Evolutionary conservation across 2,113 vertebrate genomes (phyloP).

Genomic region (Ramphastos sulfuratus): DNA sequence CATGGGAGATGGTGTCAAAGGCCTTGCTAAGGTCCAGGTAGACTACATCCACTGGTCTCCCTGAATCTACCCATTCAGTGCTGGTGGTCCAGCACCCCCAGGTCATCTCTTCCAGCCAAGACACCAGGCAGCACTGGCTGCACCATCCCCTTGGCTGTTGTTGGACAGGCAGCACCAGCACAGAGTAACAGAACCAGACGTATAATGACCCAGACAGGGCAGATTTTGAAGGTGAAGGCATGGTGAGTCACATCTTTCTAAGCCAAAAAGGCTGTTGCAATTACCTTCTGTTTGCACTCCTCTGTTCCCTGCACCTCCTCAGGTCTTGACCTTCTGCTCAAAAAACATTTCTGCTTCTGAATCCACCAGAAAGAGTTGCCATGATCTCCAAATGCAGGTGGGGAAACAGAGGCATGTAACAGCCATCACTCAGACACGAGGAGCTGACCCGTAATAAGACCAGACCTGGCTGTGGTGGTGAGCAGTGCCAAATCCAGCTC

Average conservation of each 20-base stretch:
- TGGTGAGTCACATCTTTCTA: not conserved
- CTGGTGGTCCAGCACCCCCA: not conserved
- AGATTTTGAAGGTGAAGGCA: not conserved
- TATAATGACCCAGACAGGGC: not conserved
- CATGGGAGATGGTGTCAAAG: too few species aligned
- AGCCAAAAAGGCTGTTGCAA: not conserved
- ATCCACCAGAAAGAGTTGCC: not conserved
- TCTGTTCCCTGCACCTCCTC: not conserved
- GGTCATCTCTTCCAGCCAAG: not conserved
- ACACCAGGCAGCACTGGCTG: not conserved
- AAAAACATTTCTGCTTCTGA: not conserved
- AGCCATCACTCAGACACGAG: not conserved
- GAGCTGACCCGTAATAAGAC: not conserved
- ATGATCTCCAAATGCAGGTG: not conserved
- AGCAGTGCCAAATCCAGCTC: not conserved
- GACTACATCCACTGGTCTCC: too few species aligned
- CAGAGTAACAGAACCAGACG: not conserved
- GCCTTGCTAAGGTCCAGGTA: too few species aligned
- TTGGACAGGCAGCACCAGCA: rapidly evolving
- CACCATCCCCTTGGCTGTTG: not conserved
- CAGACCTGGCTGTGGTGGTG: not conserved
- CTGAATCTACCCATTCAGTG: too few species aligned
- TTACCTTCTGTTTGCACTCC: not conserved
- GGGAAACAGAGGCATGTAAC: not conserved
- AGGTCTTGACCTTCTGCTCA: not conserved